Percentiles rank a stretch among this genome's conserved stretches.
Evolutionary conservation across 2,888 invertebrate genomes (phyloP).

Genomic region (Thysanoteuthis rhombus): DNA sequence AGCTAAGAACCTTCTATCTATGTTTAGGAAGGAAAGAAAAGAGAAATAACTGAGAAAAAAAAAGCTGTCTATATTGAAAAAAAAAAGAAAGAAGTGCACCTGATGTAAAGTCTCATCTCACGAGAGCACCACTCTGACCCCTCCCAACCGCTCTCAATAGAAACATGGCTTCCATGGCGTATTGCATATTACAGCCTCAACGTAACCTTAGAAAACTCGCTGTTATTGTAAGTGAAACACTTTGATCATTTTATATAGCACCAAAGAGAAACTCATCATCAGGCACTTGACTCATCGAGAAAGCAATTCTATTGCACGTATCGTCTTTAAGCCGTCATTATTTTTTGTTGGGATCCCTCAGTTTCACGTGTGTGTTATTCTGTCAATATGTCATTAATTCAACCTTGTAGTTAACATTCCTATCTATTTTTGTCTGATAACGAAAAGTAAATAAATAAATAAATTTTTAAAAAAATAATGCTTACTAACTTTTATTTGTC

Average conservation of each 20-base stretch:
- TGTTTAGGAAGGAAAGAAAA: no score
- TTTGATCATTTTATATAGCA: not conserved
- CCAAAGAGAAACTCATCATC: not conserved
- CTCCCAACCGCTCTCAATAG: not conserved
- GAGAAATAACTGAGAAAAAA: no score
- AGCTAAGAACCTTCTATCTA: no score
- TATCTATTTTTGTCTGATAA: not conserved
- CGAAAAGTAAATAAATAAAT: not conserved
- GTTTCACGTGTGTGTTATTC: not conserved
- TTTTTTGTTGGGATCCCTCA: no score
- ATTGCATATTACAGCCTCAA: not conserved
- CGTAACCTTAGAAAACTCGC: slow-evolving; percentile 12
- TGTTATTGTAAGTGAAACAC: not conserved
- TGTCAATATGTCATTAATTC: not conserved
- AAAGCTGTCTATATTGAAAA: no score
- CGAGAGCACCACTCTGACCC: not conserved
- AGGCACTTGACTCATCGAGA: no score
- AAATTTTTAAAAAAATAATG: no score
- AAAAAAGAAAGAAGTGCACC: not conserved
- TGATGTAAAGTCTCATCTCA: not conserved
- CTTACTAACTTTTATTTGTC: no score
- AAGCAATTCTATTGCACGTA: no score
- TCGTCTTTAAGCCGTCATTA: no score
- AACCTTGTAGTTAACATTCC: not conserved
- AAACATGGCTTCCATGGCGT: not conserved